Evolutionary conservation across 2,888 invertebrate genomes (phyloP), one percentile per base, ranked within the genome.

Genomic region (Archips xylosteana): DNA sequence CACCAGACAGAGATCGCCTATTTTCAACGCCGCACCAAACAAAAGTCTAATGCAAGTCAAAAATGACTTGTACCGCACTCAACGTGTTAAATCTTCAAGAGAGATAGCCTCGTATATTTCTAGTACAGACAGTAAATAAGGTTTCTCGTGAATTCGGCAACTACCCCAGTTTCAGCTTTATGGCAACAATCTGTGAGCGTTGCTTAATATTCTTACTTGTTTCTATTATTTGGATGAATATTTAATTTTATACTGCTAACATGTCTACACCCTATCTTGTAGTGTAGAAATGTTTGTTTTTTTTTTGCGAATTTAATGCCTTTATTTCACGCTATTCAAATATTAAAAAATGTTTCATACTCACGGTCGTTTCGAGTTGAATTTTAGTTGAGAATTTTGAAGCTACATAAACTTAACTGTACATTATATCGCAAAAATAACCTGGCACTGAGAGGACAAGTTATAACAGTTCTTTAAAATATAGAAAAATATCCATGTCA

Each of bases 181-280:
- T 12, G 57, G 57, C 57, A 57, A 57, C 12, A 23, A n/a, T 12
- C 8, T 23, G 23, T 54, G 23, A 54, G 51, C 15, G 9, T 54
- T 54, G 51, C 23, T 23, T 23, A 54, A 23, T 32, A 32, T 57
- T 23, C 15, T 15, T 8, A n/a, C 51, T 13, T n/a, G n/a, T 13
- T 49, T 34, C 39, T 5, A 39, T n/a, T 32, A 42, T 36, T 54
- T 32, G 54, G 12, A 39, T 8, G 23, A 54, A 66, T 51, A 65
- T 66, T 66, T 23, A 23, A 23, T 54, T 54, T 54, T 54, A 54
- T 54, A 66, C 45, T 54, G 23, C 23, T 66, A 9, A 51, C 61
- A 69, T 69, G 49, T 69, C 49, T n/a, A 42, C 23, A 51, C 13
- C 39, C 62, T 32, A 51, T 66, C 15, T 66, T 54, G 54, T 23